phyloP scores from a whole-genome alignment of 2,113 vertebrate genomes.

The Petaurus breviceps region DNA sequence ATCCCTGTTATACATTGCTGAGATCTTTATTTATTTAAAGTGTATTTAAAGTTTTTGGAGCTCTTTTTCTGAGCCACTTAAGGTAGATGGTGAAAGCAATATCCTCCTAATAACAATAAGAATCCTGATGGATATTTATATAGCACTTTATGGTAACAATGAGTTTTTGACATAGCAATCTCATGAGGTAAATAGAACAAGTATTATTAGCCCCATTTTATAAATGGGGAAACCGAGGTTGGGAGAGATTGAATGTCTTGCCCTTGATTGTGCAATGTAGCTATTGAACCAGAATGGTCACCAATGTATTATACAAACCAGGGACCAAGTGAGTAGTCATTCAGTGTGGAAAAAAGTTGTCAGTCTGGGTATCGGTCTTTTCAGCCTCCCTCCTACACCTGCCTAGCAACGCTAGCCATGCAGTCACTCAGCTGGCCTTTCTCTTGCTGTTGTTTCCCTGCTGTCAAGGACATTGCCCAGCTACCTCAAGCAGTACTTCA shows the following conservation, averaged over 20 bases:
- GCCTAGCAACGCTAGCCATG: neutral
- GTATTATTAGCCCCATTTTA: neutral
- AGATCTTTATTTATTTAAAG: neutral
- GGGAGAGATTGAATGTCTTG: neutral
- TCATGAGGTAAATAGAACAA: neutral
- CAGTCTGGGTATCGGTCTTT: neutral
- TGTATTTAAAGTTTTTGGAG: neutral
- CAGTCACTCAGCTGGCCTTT: neutral
- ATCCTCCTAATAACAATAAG: neutral
- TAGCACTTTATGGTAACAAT: neutral
- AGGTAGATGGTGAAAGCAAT: no score
- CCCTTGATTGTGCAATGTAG: neutral
- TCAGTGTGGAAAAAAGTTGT: neutral
- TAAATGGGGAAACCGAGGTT: neutral
- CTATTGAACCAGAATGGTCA: neutral
- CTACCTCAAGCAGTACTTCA: neutral
- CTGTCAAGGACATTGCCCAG: neutral
- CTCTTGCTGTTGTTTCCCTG: neutral
- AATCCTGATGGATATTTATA: neutral
- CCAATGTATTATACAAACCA: neutral
- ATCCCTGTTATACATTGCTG: neutral
- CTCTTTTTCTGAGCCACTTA: neutral
- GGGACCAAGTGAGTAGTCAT: neutral
- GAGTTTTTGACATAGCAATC: neutral
- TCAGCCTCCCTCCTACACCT: neutral